Conservation (phyloP, 2,888 invertebrate species). For the Ophioninae sp. region DNA sequence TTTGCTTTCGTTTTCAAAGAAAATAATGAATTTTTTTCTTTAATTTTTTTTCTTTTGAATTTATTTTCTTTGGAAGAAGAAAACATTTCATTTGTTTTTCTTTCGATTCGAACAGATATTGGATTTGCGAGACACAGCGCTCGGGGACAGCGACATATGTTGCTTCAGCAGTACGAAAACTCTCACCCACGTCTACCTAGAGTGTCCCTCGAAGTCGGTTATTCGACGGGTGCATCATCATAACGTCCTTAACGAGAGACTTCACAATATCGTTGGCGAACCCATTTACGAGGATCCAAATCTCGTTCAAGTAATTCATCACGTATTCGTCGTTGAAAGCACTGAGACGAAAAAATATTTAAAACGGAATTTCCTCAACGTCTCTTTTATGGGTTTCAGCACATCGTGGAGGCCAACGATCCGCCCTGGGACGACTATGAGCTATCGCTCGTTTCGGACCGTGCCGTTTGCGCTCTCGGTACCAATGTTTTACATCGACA, state of each 20-base stretch:
- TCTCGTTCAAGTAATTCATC: slow-evolving; percentile 66
- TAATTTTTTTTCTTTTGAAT: no score
- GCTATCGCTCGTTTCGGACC: slow-evolving; percentile 73
- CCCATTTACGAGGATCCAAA: slow-evolving; percentile 71
- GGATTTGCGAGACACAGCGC: slow-evolving; percentile 83
- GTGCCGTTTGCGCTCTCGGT: slow-evolving; percentile 77
- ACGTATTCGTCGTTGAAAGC: neutral
- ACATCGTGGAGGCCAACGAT: slow-evolving; percentile 63
- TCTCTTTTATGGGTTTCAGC: slow-evolving; percentile 49
- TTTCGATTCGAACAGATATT: slow-evolving; percentile 78
- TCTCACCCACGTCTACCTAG: slow-evolving; percentile 82
- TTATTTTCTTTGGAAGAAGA: neutral
- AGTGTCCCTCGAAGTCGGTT: slow-evolving; percentile 78
- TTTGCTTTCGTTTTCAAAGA: no score
- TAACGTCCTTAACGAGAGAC: slow-evolving; percentile 65
- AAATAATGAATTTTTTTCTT: no score
- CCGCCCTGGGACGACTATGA: slow-evolving; percentile 63
- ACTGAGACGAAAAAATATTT: neutral
- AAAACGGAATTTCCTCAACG: neutral
- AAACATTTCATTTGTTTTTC: neutral
- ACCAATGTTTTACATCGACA: slow-evolving; percentile 71
- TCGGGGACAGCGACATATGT: slow-evolving; percentile 84
- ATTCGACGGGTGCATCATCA: slow-evolving; percentile 53
- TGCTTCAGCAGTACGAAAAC: slow-evolving; percentile 83
- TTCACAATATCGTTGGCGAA: slow-evolving; percentile 32